Conservation (phyloP, 2,888 invertebrate genomes). For the Chymomyza procnemis region DNA sequence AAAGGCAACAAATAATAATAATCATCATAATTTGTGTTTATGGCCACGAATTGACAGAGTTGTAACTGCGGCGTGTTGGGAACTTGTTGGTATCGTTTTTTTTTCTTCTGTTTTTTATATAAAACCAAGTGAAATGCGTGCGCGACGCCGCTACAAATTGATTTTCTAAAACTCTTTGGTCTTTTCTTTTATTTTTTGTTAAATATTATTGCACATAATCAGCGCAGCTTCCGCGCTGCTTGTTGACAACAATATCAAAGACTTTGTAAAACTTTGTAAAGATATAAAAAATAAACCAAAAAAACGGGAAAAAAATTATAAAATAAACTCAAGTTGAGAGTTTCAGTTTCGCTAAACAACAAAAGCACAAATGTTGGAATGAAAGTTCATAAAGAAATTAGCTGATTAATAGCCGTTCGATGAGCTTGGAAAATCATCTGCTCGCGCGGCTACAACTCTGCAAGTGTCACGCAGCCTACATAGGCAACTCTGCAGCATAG, state of each 20-base stretch:
- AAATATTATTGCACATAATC: slow-evolving; percentile 37
- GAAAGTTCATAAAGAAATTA: slow-evolving; percentile 74
- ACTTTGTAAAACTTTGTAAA: too few species aligned
- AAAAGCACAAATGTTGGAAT: slow-evolving; percentile 57
- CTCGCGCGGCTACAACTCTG: slow-evolving; percentile 39
- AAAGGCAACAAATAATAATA: slow-evolving; percentile 1
- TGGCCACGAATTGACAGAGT: neutral
- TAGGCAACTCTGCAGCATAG: slow-evolving; percentile 46
- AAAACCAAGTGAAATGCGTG: slow-evolving; percentile 36
- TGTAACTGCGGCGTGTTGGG: neutral
- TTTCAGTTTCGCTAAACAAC: slow-evolving; percentile 19
- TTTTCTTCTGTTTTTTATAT: too few species aligned
- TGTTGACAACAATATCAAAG: neutral
- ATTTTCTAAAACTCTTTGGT: slow-evolving; percentile 57
- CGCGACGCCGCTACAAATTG: slow-evolving; percentile 47
- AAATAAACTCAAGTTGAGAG: neutral
- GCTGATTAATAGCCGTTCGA: slow-evolving; percentile 72
- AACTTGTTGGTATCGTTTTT: too few species aligned
- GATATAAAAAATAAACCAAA: neutral
- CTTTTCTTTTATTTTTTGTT: slow-evolving; percentile 57
- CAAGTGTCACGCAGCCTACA: slow-evolving; percentile 73
- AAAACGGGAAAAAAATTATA: neutral
- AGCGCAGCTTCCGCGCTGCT: slow-evolving; percentile 11
- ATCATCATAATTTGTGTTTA: neutral
- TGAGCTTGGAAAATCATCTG: slow-evolving; percentile 69